Evolutionary conservation across 2,797 vertebrate genomes (phyloP), one percentile per base, ranked within the genome.

Genomic region (Dallia pectoralis): DNA sequence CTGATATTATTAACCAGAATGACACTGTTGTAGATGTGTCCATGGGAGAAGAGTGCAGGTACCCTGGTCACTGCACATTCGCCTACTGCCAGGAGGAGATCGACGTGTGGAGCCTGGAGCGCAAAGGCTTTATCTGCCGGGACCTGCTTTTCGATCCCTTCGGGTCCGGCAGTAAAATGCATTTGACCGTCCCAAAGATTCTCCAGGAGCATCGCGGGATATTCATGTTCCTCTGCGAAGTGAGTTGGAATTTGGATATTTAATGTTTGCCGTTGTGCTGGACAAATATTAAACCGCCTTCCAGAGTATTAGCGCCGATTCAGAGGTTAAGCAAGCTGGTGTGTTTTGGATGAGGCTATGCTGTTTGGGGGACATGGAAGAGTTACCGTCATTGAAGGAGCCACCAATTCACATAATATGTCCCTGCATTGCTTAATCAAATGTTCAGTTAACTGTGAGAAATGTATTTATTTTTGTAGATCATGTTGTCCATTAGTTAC

Each of bases 31-130:
- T 86, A 99, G 98, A 99, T 91, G 96, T 99, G 77, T 94, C 96
- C 71, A 93, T 94, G 16, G 96, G 97, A 51, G 95, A 95, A 67
- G 96, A 96, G 0, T 99, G 98, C 81, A 86, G 95, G 48, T 99
- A 99, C 27, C 95, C 95, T 2, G 96, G 96, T 36, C 95, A 97
- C 40, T 99, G 98, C 87, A 99, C 97, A 0, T 99, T 99, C 86
- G 97, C 97, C 0, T 99, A 99, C 73, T 98, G 96, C 87, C 97
- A 99, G 77, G 98, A 99, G 82, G 98, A 99, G 92, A 99, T 99
- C 15, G 98, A 99, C 1, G 93, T 99, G 73, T 99, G 98, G 98
- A 96, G 96, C 0, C 82, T 98, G 85, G 98, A 99, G 87, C 94
- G 97, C 68, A 99, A 97, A 83, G 97, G 97, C 4, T 95, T 96